These are phyloP conservation scores for Allygus modestus DNA, from an alignment of 2,888 invertebrate genomes.

Conservation along the genomic window DNA sequence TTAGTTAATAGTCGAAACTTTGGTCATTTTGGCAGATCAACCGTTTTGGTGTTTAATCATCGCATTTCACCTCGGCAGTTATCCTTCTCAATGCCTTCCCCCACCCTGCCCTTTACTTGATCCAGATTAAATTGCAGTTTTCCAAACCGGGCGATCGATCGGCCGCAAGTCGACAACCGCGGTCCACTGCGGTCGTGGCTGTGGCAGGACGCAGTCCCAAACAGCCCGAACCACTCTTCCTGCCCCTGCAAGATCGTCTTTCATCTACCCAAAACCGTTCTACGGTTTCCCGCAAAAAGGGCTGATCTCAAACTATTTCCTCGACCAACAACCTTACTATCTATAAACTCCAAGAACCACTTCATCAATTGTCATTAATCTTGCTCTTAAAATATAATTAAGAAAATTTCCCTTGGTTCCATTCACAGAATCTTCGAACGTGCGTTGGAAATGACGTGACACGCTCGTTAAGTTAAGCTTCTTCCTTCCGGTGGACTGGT, in stretches of 20 bases:
- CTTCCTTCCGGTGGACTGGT: not conserved
- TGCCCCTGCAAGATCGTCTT: not conserved
- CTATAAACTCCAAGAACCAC: not conserved
- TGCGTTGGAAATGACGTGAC: slow-evolving; percentile 2
- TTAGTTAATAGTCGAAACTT: no score
- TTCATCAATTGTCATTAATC: not conserved
- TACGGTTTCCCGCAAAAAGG: slow-evolving; percentile 22
- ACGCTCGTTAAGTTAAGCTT: not conserved
- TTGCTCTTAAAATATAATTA: not conserved
- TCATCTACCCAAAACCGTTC: slow-evolving; percentile 16
- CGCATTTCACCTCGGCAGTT: no score
- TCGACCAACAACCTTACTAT: not conserved
- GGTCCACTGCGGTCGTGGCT: slow-evolving; percentile 14
- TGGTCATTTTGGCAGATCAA: no score
- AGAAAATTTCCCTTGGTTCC: not conserved
- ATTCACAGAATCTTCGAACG: not conserved
- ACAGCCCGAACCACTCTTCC: not conserved
- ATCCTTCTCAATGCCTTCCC: no score
- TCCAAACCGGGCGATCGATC: not conserved
- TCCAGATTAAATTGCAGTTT: not conserved
- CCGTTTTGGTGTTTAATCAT: no score
- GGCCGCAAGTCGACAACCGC: not conserved
- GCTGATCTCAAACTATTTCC: not conserved
- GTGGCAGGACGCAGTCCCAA: no score
- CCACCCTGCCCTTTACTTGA: no score